Base-by-base conservation (phyloP, 2,113 vertebrate genomes). In the Gnathonemus echidnorhynchus region DNA sequence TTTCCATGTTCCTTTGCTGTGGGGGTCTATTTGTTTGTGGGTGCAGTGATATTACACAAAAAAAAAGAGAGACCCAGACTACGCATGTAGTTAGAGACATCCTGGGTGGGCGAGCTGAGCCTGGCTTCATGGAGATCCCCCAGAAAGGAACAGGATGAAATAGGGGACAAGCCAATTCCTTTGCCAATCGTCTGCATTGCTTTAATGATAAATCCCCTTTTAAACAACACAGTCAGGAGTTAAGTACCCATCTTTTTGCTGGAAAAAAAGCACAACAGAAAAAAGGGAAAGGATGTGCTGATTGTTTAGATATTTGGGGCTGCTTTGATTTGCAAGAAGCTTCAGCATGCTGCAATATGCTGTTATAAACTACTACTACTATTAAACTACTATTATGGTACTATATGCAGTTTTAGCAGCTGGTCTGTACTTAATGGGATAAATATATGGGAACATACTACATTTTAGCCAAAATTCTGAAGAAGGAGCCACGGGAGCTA, bases 11-110 rank as follows among this genome's bases (percentile, higher is more conserved):
- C 87, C 92, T 91, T 45, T 31, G 91, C 56, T 90, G 91, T 90
- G 93, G 93, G 95, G 95, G 94, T 93, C 91, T 95, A 94, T 96
- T 96, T 96, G 95, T 86, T 70, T 93, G 92, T 93, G 93, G 93
- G 93, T 87, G 86, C 91, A 90, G 91, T 88, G 95, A 95, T 95
- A 95, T 92, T 93, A 93, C 77, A 89, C 95, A 94, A 95, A 95
- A 85, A 80, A 95, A 70, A 31, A 53, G 4, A 94, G 50, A 27
- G 92, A 91, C 92, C 90, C 88, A 89, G 90, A 90, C 89, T 93
- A 91, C 92, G 90, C 89, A 89, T 89, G 89, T 88, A 80, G 90
- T 90, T 91, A 56, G 50, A 91, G 92, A 91, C 92, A 94, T 94
- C 85, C 91, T 96, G 95, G 95, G 95, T 96, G 95, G 95, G 94